Conservation (phyloP, 2,113 vertebrate genomes). For the Chunga burmeisteri region DNA sequence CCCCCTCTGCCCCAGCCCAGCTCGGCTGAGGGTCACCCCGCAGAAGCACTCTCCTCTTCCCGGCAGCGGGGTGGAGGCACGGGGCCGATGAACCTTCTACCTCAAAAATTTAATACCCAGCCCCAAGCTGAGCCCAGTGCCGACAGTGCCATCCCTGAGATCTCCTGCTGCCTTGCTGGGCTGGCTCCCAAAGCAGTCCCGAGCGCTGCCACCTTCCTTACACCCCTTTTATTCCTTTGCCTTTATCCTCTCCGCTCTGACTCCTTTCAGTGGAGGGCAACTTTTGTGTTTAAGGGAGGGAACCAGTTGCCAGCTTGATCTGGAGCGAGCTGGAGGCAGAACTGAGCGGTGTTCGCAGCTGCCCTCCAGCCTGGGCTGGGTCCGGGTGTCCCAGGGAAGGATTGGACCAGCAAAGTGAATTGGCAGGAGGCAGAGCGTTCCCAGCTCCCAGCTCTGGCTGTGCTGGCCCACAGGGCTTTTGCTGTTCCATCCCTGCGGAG, state of each 20-base stretch:
- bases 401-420: not conserved
- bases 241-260: not conserved
- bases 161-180: rapidly evolving
- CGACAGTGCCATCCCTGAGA: rapidly evolving
- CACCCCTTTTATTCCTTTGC: not conserved
- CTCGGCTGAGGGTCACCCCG: not conserved
- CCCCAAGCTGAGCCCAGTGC: not conserved
- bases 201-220: rapidly evolving
- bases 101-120: rapidly evolving
- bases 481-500: not conserved
- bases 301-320: not conserved
- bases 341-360: not conserved
- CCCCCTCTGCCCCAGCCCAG: not conserved
- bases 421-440: not conserved
- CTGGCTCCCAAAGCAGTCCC: rapidly evolving
- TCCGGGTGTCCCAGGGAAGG: not conserved
- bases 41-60: not conserved
- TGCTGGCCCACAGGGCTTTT: not conserved
- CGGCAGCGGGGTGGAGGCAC: rapidly evolving
- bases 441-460: not conserved
- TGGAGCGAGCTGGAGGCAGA: not conserved
- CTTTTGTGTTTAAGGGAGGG: not conserved
- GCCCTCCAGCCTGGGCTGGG: not conserved
- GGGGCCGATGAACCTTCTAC: not conserved
- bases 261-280: not conserved